A percentile compares a stretch with the other conserved stretches of the same genome.
These are phyloP conservation scores for Myathropa florea DNA, from an alignment of 2,888 invertebrate genomes.

Conservation along the genomic window DNA sequence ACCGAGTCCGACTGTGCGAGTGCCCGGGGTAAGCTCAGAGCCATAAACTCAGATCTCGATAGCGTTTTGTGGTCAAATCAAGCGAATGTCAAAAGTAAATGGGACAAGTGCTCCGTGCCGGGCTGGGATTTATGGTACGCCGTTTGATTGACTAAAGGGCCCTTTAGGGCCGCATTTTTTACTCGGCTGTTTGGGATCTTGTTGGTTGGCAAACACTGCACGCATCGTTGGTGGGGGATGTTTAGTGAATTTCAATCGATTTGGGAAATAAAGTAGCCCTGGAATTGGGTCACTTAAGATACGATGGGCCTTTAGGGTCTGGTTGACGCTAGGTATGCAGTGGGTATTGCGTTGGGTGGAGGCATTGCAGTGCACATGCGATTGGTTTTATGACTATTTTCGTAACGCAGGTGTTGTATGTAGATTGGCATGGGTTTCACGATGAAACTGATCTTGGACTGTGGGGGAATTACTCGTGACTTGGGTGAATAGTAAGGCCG, in stretches of 20 bases:
- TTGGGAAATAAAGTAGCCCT: neutral
- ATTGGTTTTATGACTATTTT: neutral
- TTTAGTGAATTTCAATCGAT: slow-evolving; percentile 37
- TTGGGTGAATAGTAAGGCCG: neutral
- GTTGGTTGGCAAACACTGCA: slow-evolving; percentile 19
- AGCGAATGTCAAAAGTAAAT: slow-evolving; percentile 15
- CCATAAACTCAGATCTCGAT: slow-evolving; percentile 19
- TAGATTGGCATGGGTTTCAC: neutral
- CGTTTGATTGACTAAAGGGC: neutral
- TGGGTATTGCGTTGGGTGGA: neutral
- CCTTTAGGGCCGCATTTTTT: neutral
- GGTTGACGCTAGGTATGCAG: neutral
- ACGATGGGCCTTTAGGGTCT: neutral
- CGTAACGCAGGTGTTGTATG: neutral
- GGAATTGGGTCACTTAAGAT: neutral
- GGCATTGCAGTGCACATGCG: neutral
- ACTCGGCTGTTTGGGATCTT: neutral
- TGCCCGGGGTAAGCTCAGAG: slow-evolving; percentile 20
- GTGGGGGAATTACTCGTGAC: neutral
- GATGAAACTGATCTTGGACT: neutral
- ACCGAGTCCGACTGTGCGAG: neutral
- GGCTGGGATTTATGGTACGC: neutral
- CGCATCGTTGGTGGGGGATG: neutral
- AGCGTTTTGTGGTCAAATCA: slow-evolving; percentile 28
- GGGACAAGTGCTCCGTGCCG: slow-evolving; percentile 9